Evolutionary conservation across 1,140 invertebrate genomes (phyloP).

Genomic region (Bombus huntii): DNA sequence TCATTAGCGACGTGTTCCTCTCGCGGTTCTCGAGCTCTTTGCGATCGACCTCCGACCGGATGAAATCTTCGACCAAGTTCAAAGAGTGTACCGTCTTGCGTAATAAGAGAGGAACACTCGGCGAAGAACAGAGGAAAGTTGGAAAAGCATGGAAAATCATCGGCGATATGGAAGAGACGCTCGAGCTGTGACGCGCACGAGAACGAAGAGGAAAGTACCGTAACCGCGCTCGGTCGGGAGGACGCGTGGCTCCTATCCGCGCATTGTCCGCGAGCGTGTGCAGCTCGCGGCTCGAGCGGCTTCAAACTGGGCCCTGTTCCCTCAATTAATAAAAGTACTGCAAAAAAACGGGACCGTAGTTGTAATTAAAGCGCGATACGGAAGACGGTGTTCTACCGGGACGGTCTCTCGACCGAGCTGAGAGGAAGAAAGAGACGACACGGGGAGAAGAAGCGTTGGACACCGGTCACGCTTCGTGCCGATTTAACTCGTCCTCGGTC

Average conservation of each 20-base stretch:
- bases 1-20: conserved; percentile 33
- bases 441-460: conserved; percentile 63
- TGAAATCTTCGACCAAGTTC: not conserved
- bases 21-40: not conserved
- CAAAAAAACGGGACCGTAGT: conserved; percentile 74
- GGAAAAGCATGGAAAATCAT: not conserved
- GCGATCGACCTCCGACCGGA: not conserved
- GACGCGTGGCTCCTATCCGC: conserved; percentile 48
- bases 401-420: conserved; percentile 11
- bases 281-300: conserved; percentile 15
- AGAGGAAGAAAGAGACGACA: not conserved
- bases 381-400: conserved; percentile 64
- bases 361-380: conserved; percentile 80
- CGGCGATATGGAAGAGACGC: not conserved
- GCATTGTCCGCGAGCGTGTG: conserved; percentile 47
- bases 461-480: conserved; percentile 81
- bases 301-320: conserved; percentile 50
- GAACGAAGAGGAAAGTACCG: conserved; percentile 57
- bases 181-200: not conserved
- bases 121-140: not conserved
- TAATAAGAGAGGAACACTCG: not conserved
- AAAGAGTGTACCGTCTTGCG: not conserved
- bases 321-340: conserved; percentile 76
- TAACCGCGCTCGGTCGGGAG: conserved; percentile 51
- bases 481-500: conserved; percentile 73